A percentile compares a stretch with the other conserved stretches of the same genome.
phyloP scores from a whole-genome alignment of 2,888 invertebrate genomes.

The Tiliacea citrago region DNA sequence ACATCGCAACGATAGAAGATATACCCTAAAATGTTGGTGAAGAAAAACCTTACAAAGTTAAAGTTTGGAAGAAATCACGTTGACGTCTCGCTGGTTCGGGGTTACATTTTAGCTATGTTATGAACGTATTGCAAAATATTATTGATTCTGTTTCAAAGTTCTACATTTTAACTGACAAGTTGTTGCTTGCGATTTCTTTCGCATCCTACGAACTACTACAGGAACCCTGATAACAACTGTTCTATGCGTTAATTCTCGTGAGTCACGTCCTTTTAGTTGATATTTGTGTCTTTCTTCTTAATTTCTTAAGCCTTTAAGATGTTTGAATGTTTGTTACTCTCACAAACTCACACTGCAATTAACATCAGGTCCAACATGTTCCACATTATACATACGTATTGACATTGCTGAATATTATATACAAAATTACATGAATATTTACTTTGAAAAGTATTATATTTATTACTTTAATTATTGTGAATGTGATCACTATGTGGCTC shows the following conservation, averaged over 20 bases:
- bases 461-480: no score
- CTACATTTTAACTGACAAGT: not conserved
- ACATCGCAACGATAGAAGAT: not conserved
- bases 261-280: not conserved
- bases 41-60: constrained; percentile 6
- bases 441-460: no score
- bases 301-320: not conserved
- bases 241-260: not conserved
- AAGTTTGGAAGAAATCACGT: constrained; percentile 26
- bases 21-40: not conserved
- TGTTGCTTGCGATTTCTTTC: not conserved
- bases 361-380: not conserved
- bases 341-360: no score
- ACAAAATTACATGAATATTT: no score
- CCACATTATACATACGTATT: no score
- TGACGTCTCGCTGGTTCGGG: not conserved
- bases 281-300: not conserved
- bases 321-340: not conserved
- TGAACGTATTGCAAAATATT: not conserved
- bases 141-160: not conserved
- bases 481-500: no score
- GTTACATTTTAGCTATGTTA: not conserved
- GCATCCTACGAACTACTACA: not conserved
- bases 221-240: no score
- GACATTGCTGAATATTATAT: no score